Evolutionary conservation across 2,113 vertebrate species (phyloP).

Genomic region (Danionella cerebrum): DNA sequence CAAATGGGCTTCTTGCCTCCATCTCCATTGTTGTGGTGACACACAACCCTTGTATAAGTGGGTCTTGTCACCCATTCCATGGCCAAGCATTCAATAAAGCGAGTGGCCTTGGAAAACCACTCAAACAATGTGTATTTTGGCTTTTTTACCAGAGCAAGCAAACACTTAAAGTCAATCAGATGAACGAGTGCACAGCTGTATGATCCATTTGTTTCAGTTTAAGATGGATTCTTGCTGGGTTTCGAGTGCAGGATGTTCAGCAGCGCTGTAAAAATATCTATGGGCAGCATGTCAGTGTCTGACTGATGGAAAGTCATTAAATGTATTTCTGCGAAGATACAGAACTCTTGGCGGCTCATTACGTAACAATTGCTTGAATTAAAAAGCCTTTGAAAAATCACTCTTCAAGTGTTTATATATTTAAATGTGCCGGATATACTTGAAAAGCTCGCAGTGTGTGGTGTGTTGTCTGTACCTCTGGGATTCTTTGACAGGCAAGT

Average conservation of each 20-base stretch:
- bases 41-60: conserved; percentile 2
- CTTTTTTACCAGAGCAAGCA: not conserved
- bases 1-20: not conserved
- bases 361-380: conserved; percentile 56
- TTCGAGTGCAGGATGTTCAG: conserved; percentile 23
- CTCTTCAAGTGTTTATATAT: conserved; percentile 19
- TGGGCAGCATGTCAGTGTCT: not conserved
- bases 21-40: conserved; percentile 7
- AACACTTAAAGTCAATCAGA: not conserved
- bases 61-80: not conserved
- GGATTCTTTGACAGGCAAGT: not conserved
- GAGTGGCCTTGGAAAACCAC: conserved; percentile 1
- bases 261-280: not conserved
- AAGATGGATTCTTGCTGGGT: not conserved
- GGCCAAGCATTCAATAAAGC: not conserved
- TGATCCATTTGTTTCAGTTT: not conserved
- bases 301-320: conserved; percentile 54
- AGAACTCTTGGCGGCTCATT: conserved; percentile 61
- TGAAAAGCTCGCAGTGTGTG: not conserved
- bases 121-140: not conserved
- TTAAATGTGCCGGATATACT: not conserved
- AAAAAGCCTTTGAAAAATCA: conserved; percentile 55
- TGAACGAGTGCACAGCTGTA: not conserved
- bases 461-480: not conserved
- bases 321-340: too few species aligned